phyloP scores from a whole-genome alignment of 2,113 vertebrate species.

The Colossoma macropomum region DNA sequence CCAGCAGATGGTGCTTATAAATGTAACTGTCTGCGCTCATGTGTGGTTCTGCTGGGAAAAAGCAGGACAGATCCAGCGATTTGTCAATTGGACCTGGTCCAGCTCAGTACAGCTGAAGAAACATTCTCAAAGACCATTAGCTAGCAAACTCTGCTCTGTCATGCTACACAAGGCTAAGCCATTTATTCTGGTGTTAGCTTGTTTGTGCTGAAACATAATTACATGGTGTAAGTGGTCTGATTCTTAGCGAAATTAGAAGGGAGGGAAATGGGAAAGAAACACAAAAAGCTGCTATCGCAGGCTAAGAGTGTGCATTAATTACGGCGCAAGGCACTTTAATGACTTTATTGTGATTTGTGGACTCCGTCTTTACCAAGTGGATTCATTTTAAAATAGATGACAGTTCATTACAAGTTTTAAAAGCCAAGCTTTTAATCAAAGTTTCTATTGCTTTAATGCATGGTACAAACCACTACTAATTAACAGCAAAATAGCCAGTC shows the following conservation, averaged over 20 bases:
- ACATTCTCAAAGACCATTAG: neutral
- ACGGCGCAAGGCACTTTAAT: neutral
- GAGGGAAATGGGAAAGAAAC: neutral
- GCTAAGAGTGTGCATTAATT: conserved; percentile 33
- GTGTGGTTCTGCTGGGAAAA: neutral
- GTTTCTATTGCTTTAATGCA: conserved; percentile 16
- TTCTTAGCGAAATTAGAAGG: conserved; percentile 25
- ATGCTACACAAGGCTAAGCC: conserved; percentile 6
- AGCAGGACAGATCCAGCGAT: conserved; percentile 5
- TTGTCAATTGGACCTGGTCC: conserved; percentile 1
- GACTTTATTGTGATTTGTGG: conserved; percentile 8
- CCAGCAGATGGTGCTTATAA: conserved; percentile 8
- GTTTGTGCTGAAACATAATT: conserved; percentile 42
- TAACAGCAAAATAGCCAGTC: neutral
- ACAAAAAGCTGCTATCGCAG: conserved; percentile 13
- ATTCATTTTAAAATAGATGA: conserved; percentile 11
- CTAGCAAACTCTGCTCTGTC: conserved; percentile 12
- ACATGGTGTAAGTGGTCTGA: conserved; percentile 29
- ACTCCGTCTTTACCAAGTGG: neutral
- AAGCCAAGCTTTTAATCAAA: conserved; percentile 8
- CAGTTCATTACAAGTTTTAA: conserved; percentile 21
- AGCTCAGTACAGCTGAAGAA: conserved; percentile 12
- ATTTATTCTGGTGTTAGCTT: neutral
- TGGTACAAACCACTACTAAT: conserved; percentile 15
- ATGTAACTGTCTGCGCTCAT: neutral